Conservation (phyloP, 2,888 invertebrate species). For the Caenorhabditis macrosperma region DNA sequence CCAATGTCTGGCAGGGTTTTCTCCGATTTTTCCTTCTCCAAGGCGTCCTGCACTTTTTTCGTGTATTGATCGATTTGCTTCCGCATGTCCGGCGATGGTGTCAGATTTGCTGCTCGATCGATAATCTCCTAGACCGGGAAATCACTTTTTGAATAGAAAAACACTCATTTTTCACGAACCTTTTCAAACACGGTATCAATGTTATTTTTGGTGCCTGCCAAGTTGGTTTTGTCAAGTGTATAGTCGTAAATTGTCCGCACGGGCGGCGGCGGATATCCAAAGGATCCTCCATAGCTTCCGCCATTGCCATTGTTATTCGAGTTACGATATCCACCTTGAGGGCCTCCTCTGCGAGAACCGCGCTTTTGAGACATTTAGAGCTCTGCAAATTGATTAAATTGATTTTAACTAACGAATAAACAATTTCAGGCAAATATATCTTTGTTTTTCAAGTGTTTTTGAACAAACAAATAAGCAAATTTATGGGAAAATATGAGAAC, state of each 20-base stretch:
- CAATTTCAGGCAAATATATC: too few relatives aligned
- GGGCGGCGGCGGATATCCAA: not conserved
- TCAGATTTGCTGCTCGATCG: conserved; percentile 37
- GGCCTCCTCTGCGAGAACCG: not conserved
- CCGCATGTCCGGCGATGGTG: conserved; percentile 1
- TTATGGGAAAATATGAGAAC: too few relatives aligned
- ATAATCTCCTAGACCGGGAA: conserved; percentile 25
- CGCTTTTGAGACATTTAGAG: not conserved
- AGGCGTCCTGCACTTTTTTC: conserved; percentile 18
- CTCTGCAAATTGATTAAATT: not conserved
- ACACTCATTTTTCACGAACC: not conserved
- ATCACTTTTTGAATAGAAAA: not conserved
- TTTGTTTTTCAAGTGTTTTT: too few relatives aligned
- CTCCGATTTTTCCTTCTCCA: conserved; percentile 27
- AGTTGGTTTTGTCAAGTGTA: conserved; percentile 4
- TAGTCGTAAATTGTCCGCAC: conserved; percentile 19
- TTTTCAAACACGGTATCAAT: conserved; percentile 11
- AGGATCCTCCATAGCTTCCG: too few relatives aligned
- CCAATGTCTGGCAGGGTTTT: conserved; percentile 21
- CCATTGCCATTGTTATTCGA: not conserved
- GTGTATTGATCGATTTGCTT: conserved; percentile 8
- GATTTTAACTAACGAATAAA: not conserved
- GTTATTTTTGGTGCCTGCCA: conserved; percentile 14
- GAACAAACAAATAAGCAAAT: too few relatives aligned
- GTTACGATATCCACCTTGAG: not conserved